Conservation (phyloP, 2,113 vertebrate species). For the Tragelaphus imberbis region DNA sequence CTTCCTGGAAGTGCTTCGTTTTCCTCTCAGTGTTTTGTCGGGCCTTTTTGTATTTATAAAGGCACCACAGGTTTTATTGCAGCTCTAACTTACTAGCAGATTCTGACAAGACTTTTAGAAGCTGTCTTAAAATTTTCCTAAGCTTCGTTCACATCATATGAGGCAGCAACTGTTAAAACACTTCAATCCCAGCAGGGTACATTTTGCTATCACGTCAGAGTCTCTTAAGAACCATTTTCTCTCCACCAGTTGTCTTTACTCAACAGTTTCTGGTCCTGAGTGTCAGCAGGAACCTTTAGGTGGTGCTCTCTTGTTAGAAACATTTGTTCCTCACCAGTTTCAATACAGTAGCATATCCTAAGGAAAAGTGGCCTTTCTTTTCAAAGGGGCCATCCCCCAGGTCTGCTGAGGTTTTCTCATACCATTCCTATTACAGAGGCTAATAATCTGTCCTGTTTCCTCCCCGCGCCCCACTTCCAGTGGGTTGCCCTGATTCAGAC, state of each 20-base stretch:
- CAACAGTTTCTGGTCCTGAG: neutral
- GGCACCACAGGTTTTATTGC: neutral
- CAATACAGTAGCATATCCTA: neutral
- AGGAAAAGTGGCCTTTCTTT: neutral
- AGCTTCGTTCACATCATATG: neutral
- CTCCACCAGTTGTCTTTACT: neutral
- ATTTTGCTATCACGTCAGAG: neutral
- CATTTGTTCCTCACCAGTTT: neutral
- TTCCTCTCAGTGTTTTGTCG: neutral
- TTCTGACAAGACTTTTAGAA: neutral
- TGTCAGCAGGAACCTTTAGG: neutral
- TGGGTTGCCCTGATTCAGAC: neutral
- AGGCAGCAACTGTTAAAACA: neutral
- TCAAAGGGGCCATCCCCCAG: neutral
- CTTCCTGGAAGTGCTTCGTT: neutral
- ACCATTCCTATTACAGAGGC: neutral
- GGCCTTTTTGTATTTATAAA: neutral
- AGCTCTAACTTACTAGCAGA: neutral
- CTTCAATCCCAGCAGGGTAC: neutral
- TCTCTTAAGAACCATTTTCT: neutral
- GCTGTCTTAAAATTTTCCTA: neutral
- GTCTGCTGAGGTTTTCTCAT: neutral
- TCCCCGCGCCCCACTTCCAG: neutral
- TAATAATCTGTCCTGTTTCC: too few species aligned
- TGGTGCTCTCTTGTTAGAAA: slow-evolving; percentile 45